Conservation (phyloP, 2,113 vertebrate genomes). For the Tenrec ecaudatus region DNA sequence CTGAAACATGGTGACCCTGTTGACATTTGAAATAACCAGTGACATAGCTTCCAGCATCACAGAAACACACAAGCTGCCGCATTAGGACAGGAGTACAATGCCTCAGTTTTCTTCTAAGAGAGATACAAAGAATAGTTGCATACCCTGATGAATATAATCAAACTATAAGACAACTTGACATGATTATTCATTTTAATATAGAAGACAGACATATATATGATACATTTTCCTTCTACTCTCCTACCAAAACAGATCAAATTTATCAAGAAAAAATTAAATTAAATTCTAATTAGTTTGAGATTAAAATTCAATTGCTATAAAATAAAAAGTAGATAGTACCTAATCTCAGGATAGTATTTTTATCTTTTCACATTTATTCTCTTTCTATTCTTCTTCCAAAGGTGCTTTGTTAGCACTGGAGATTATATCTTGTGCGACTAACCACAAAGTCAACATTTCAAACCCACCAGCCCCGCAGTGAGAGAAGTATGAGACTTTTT, state of each 20-base stretch:
- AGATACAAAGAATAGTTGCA: neutral
- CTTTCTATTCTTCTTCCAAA: neutral
- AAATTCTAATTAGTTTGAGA: conserved; percentile 31
- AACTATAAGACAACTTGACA: neutral
- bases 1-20: too few species aligned
- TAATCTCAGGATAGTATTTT: neutral
- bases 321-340: neutral
- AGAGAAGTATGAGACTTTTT: too few species aligned
- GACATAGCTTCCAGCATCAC: too few species aligned
- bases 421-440: too few species aligned
- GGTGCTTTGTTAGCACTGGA: too few species aligned
- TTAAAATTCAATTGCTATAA: neutral
- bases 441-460: too few species aligned
- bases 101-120: too few species aligned
- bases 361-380: neutral
- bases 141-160: neutral
- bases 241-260: neutral
- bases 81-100: too few species aligned
- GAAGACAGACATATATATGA: neutral
- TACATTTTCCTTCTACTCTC: neutral
- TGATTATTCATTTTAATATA: conserved; percentile 33
- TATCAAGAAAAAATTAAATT: conserved; percentile 37
- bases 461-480: too few species aligned
- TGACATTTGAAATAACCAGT: too few species aligned
- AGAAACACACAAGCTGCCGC: too few species aligned